These are phyloP conservation scores for Sphenodon punctatus DNA, from an alignment of 2,797 vertebrate species.

Conservation along the genomic window DNA sequence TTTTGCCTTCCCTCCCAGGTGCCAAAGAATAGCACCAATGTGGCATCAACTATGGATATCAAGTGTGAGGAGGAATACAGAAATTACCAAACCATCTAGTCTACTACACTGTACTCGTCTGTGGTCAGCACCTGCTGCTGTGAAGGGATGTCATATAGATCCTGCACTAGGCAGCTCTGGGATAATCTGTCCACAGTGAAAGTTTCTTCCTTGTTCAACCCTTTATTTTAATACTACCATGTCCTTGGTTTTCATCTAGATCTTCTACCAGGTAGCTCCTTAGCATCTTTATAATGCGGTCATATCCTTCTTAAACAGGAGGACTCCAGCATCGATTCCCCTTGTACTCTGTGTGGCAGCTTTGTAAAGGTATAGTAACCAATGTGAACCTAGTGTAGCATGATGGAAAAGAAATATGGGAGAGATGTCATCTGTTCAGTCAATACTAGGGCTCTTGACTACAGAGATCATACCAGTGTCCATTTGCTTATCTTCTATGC, in stretches of 20 bases:
- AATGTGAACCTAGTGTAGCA: too few species aligned
- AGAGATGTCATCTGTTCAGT: rapidly evolving
- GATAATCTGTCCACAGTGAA: neutral
- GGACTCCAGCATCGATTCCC: too few species aligned
- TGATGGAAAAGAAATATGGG: neutral
- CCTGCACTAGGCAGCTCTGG: neutral
- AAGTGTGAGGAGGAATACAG: neutral
- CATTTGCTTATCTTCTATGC: neutral
- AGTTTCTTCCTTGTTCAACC: neutral
- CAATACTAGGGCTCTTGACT: neutral
- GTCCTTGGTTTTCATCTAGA: rapidly evolving
- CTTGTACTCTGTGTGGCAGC: neutral
- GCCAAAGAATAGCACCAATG: too few species aligned
- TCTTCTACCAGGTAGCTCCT: neutral
- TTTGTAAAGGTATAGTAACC: neutral
- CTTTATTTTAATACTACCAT: neutral
- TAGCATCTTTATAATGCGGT: too few species aligned
- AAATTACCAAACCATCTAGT: neutral
- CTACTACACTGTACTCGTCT: neutral
- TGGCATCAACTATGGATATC: too few species aligned
- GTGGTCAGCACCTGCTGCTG: neutral
- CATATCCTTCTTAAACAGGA: too few species aligned
- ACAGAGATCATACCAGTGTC: neutral
- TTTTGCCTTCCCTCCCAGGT: too few species aligned
- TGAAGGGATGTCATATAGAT: neutral